These are phyloP conservation scores for Aculops lycopersici DNA, from an alignment of 1,140 invertebrate species.

Conservation along the genomic window DNA sequence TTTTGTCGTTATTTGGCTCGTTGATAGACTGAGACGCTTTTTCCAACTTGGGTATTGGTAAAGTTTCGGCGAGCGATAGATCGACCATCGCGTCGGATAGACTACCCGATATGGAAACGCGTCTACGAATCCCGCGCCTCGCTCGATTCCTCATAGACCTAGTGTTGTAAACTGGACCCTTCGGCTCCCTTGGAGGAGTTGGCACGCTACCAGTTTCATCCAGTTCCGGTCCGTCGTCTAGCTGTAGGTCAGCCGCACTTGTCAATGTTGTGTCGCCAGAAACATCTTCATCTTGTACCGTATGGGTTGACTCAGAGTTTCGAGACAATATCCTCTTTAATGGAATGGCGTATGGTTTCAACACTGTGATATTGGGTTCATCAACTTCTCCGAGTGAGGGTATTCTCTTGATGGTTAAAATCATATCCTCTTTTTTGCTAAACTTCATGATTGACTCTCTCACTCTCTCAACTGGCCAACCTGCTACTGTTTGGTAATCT, in stretches of 20 bases:
- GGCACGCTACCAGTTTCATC: background rate
- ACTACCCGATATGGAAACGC: background rate
- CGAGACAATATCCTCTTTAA: background rate
- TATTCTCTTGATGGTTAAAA: constrained; percentile 45
- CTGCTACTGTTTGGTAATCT: constrained; percentile 65
- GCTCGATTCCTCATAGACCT: background rate
- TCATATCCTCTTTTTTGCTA: constrained; percentile 40
- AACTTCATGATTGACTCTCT: constrained; percentile 34
- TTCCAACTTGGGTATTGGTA: no score
- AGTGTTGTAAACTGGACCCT: background rate
- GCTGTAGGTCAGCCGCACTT: background rate
- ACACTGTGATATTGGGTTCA: background rate
- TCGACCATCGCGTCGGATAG: background rate
- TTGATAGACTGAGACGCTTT: no score
- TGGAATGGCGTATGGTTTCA: background rate
- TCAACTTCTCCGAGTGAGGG: constrained; percentile 18
- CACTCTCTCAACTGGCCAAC: constrained; percentile 51
- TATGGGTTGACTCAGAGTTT: no score
- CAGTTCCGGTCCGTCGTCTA: background rate
- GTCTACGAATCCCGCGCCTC: background rate
- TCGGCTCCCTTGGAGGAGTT: background rate
- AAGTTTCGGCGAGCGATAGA: no score
- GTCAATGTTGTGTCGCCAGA: background rate
- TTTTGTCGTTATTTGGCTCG: no score
- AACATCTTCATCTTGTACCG: no score